Conservation (phyloP, 2,888 invertebrate genomes). For the Athalia circularis region DNA sequence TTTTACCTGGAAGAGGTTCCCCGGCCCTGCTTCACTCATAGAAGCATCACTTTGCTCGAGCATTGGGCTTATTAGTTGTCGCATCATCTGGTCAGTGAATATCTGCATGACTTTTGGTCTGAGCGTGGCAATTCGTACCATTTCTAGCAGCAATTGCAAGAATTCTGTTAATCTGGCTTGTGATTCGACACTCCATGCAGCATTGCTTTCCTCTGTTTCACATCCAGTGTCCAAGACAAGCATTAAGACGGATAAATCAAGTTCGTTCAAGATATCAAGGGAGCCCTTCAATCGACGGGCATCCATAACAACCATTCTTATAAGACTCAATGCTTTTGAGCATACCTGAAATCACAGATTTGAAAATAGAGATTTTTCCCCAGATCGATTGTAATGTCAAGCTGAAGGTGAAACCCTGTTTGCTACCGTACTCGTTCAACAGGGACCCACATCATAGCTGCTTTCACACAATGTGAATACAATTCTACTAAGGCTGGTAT, state of each 20-base stretch:
- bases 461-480: constrained; percentile 72
- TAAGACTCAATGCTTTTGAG: constrained; percentile 73
- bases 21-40: constrained; percentile 60
- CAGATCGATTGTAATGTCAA: background rate
- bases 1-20: constrained; percentile 64
- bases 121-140: constrained; percentile 69
- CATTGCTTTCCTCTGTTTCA: constrained; percentile 56
- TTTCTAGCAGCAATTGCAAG: constrained; percentile 74
- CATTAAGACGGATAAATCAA: constrained; percentile 73
- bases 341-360: constrained; percentile 64
- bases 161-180: constrained; percentile 73
- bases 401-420: background rate
- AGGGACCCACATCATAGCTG: constrained; percentile 75
- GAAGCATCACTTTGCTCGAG: constrained; percentile 63
- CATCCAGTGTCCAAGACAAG: constrained; percentile 65
- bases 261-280: constrained; percentile 66
- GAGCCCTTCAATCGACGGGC: constrained; percentile 61
- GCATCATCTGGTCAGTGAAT: constrained; percentile 71
- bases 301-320: constrained; percentile 72
- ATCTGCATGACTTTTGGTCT: constrained; percentile 70
- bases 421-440: constrained; percentile 67
- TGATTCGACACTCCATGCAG: constrained; percentile 63
- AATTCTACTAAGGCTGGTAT: constrained; percentile 70
- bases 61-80: constrained; percentile 72
- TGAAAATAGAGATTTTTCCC: background rate